A percentile compares a stretch with the other conserved stretches of the same genome.
phyloP scores from a whole-genome alignment of 2,113 vertebrate species.

The Equus przewalskii region DNA sequence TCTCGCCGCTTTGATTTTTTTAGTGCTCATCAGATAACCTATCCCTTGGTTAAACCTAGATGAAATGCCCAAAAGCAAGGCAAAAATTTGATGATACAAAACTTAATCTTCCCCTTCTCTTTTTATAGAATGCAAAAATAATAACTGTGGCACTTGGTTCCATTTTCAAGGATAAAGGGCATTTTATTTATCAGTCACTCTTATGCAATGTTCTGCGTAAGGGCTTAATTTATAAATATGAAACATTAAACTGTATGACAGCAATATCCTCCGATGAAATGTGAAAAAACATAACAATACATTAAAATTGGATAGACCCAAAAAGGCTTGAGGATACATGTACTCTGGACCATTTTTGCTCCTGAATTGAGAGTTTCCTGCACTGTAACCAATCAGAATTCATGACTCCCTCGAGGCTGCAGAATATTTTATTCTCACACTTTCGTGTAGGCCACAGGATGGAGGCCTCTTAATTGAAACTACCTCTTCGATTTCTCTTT shows the following conservation, averaged over 20 bases:
- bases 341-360: not conserved
- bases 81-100: not conserved
- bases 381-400: not conserved
- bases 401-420: not conserved
- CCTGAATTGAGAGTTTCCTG: conserved; percentile 12
- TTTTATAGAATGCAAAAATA: not conserved
- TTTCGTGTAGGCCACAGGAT: not conserved
- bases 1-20: not conserved
- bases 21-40: not conserved
- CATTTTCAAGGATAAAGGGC: not conserved
- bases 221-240: not conserved
- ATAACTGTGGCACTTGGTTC: rapidly evolving
- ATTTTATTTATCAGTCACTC: not conserved
- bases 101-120: not conserved
- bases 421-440: not conserved
- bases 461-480: conserved; percentile 59
- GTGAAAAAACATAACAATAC: conserved; percentile 13
- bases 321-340: not conserved
- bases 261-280: conserved; percentile 46
- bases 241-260: not conserved
- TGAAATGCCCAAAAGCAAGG: not conserved
- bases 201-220: not conserved
- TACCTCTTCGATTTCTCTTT: conserved; percentile 48
- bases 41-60: not conserved
- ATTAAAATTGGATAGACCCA: not conserved